Base-by-base conservation (phyloP, 1,140 invertebrate genomes). In the Amphibalanus amphitrite region DNA sequence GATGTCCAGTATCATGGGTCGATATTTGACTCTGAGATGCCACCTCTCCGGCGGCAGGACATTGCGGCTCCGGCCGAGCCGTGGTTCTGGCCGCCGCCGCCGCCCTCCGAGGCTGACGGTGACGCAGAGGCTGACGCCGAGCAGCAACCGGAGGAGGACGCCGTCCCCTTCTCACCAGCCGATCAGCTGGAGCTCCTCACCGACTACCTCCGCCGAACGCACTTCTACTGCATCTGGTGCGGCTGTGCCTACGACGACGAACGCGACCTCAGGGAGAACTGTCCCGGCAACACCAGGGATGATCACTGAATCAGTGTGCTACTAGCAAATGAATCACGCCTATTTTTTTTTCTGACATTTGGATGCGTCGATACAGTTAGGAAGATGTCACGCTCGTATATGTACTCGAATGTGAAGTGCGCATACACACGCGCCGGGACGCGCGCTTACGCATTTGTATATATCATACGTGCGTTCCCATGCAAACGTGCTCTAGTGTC, bases 141-240 rank as follows among this genome's bases (percentile, higher is more conserved):
- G 28, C n/a, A n/a, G n/a, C n/a, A n/a, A n/a, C n/a, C n/a, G n/a
- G 71, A 74, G 20, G 71, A 76, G 72, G 70, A 75, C 33, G 64
- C 72, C 67, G 74, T 74, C 70, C 73, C 75, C 70, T 80, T 82
- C 33, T 74, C 83, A 79, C 71, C 79, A 8, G 73, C 73, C 65
- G 86, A 88, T 74, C 85, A 87, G 78, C 77, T 90, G 40, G 81
- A 86, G 75, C 81, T 85, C 38, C 75, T 92, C 28, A 88, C 86
- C 0, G 78, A 81, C 47, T 89, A 91, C 79, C 79, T 92, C 29
- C 83, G 89, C 71, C 82, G 79, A 6, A 84, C 82, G n/a, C 85
- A 91, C 78, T 81, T 82, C 64, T 91, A 90, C 78, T 92, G 90
- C 77, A 84, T 90, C 67, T 91, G 89, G 87, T 92, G 90, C 82